These are phyloP conservation scores for Taxidea taxus DNA, from an alignment of 2,113 vertebrate genomes.

Conservation along the genomic window DNA sequence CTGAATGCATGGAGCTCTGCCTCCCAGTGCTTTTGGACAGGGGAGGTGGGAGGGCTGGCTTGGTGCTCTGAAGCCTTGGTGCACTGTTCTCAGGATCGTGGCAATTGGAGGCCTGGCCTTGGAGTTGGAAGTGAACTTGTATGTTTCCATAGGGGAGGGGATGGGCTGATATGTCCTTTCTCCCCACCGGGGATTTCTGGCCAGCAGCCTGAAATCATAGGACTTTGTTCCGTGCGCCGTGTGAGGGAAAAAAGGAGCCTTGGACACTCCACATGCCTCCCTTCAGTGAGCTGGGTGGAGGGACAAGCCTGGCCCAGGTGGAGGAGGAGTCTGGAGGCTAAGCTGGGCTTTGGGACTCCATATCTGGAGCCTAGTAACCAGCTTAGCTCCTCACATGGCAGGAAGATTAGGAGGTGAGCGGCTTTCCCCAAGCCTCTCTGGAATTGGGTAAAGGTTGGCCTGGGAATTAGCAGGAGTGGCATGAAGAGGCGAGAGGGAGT, in stretches of 20 bases:
- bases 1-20: background rate
- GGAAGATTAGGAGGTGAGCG: constrained; percentile 55
- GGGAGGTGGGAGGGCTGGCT: background rate
- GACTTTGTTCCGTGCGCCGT: background rate
- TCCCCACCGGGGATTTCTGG: background rate
- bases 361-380: constrained; percentile 4
- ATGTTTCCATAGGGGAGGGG: constrained; percentile 10
- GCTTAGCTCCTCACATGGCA: constrained; percentile 67
- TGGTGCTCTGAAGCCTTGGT: background rate
- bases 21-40: background rate
- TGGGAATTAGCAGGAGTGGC: background rate
- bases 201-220: constrained; percentile 36
- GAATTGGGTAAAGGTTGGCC: constrained; percentile 55
- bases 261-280: background rate
- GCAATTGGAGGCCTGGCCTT: background rate
- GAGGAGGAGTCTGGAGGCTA: background rate
- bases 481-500: background rate
- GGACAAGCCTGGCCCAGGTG: background rate
- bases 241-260: background rate
- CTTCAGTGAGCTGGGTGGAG: background rate
- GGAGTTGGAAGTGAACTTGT: background rate
- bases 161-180: background rate
- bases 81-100: background rate
- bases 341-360: background rate
- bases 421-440: constrained; percentile 68